A percentile compares a stretch with the other conserved stretches of the same genome.
phyloP scores from a whole-genome alignment of 92 coral and sea anemone genomes.

The Porites divaricata region DNA sequence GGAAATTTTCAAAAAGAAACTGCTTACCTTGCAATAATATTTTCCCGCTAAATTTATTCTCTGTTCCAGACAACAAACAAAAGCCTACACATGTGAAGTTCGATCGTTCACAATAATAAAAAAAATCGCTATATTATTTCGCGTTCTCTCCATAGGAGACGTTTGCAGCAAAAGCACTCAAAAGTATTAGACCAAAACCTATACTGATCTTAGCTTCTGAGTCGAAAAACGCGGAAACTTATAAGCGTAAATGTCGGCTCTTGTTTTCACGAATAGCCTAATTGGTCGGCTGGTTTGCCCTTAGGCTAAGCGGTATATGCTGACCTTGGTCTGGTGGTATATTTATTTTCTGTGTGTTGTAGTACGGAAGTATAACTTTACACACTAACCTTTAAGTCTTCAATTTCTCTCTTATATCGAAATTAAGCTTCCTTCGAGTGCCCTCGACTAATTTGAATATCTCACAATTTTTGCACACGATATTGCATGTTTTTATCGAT shows the following conservation, averaged over 20 bases:
- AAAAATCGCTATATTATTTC: neutral
- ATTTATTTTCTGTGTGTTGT: no score
- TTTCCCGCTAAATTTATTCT: neutral
- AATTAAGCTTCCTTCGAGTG: no score
- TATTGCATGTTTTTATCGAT: constrained; percentile 6
- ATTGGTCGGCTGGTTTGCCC: neutral
- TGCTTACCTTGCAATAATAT: constrained; percentile 3
- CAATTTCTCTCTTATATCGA: no score
- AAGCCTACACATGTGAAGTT: neutral
- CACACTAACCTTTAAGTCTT: neutral
- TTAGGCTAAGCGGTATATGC: neutral
- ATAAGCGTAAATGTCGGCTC: neutral
- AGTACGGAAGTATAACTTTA: neutral
- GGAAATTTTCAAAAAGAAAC: neutral
- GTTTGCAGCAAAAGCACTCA: neutral
- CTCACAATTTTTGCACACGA: neutral
- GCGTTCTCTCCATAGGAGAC: neutral
- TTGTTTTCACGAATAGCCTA: neutral
- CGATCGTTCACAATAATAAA: neutral
- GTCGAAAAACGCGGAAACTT: constrained; percentile 12
- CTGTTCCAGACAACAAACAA: neutral
- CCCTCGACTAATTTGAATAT: neutral
- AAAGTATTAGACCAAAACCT: neutral
- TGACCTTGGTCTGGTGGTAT: neutral
- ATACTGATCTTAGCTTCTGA: no score